Conservation (phyloP, 1,140 invertebrate genomes). For the Muscidifurax raptorellus region DNA sequence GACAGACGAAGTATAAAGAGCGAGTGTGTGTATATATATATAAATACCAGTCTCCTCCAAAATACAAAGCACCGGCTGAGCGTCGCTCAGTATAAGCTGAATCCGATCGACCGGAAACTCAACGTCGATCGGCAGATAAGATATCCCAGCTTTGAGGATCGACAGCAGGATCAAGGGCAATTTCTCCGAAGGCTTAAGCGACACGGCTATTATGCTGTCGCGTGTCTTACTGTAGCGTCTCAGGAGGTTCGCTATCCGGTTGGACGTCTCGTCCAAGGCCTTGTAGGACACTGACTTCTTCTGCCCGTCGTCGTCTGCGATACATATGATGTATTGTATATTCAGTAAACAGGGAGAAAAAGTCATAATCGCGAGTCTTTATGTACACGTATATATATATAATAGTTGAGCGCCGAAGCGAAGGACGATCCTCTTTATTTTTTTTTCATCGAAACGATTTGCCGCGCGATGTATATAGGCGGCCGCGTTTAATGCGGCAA, state of each 20-base stretch:
- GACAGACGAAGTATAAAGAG: too few relatives aligned
- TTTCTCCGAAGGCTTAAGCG: conserved; percentile 84
- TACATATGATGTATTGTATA: too few relatives aligned
- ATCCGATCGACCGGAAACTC: conserved; percentile 85
- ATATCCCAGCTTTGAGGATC: conserved; percentile 87
- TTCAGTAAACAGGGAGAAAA: too few relatives aligned
- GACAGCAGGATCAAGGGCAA: conserved; percentile 83
- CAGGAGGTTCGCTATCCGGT: conserved; percentile 26
- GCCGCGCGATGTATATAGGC: too few relatives aligned
- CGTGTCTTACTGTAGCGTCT: conserved; percentile 74
- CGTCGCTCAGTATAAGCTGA: conserved; percentile 85
- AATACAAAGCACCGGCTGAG: conserved; percentile 83
- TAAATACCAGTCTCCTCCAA: conserved; percentile 75
- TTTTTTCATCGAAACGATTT: too few relatives aligned
- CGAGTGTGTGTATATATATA: too few relatives aligned
- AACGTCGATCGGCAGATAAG: conserved; percentile 88
- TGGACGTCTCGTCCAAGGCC: conserved; percentile 13
- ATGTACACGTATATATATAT: too few relatives aligned
- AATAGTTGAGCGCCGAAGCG: too few relatives aligned
- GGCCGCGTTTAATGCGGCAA: neutral
- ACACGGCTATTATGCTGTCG: conserved; percentile 84
- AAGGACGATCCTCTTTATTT: neutral
- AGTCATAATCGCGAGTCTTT: too few relatives aligned
- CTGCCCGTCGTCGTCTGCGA: neutral
- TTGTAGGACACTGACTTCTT: conserved; percentile 9